phyloP scores from a whole-genome alignment of 2,797 vertebrate genomes.

The Mallotus villosus region DNA sequence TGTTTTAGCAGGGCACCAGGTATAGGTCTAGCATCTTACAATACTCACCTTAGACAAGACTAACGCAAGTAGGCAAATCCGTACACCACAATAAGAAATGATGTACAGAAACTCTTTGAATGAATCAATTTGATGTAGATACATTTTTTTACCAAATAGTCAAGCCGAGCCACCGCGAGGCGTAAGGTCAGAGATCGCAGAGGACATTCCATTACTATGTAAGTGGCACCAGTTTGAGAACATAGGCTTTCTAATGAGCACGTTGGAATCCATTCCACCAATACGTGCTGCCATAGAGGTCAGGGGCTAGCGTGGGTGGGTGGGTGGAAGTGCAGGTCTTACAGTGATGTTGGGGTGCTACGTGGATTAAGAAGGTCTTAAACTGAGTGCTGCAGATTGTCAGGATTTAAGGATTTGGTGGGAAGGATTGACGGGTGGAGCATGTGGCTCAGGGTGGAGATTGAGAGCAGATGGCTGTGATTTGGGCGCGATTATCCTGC shows the following conservation, averaged over 20 bases:
- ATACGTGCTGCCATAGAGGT: constrained; percentile 5
- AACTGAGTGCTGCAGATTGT: constrained; percentile 72
- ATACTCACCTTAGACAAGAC: too few species aligned
- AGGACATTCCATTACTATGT: not conserved
- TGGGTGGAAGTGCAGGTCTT: constrained; percentile 31
- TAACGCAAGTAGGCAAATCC: too few species aligned
- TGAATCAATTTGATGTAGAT: too few species aligned
- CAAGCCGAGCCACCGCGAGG: not conserved
- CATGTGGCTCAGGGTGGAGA: constrained; percentile 71
- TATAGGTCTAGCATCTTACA: too few species aligned
- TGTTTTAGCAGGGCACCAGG: too few species aligned
- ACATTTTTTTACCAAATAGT: too few species aligned
- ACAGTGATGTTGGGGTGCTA: constrained; percentile 63
- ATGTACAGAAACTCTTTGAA: too few species aligned
- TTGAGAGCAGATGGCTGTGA: constrained; percentile 79
- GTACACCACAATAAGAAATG: too few species aligned
- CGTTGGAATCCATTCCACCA: not conserved
- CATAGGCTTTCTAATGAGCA: constrained; percentile 1
- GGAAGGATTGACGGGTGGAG: constrained; percentile 23
- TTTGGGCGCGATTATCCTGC: constrained; percentile 74
- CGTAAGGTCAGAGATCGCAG: not conserved
- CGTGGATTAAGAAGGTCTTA: constrained; percentile 69
- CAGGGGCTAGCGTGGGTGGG: constrained; percentile 31
- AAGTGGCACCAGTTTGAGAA: not conserved
- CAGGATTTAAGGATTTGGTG: constrained; percentile 81